A percentile compares a stretch with the other conserved stretches of the same genome.
phyloP scores from a whole-genome alignment of 2,797 vertebrate species.

The Oreochromis grahami region DNA sequence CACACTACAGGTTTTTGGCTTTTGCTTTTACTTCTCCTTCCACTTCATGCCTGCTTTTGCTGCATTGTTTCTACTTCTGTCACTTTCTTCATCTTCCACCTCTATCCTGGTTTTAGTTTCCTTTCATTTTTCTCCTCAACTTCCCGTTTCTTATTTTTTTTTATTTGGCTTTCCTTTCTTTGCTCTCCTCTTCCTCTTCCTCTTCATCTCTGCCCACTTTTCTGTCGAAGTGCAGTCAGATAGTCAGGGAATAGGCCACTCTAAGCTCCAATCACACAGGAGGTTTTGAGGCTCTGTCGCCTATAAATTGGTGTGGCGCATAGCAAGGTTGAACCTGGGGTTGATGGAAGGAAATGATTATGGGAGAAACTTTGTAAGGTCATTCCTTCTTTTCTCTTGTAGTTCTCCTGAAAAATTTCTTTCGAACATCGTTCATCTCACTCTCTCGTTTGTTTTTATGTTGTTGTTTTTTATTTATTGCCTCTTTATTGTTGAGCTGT shows the following conservation, averaged over 20 bases:
- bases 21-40: neutral
- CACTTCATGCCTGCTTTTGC: neutral
- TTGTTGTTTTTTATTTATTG: neutral
- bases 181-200: neutral
- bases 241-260: conserved; percentile 29
- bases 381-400: neutral
- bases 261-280: conserved; percentile 29
- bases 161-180: neutral
- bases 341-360: conserved; percentile 31
- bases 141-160: neutral
- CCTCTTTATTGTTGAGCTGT: neutral
- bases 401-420: neutral
- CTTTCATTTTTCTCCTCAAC: neutral
- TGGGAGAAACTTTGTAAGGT: neutral
- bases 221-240: conserved; percentile 27
- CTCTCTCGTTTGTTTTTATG: neutral
- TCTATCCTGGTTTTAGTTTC: neutral
- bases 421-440: neutral
- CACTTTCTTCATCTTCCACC: neutral
- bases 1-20: neutral
- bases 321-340: neutral
- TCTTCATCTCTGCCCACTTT: conserved; percentile 5
- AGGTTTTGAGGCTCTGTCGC: neutral
- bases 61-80: neutral
- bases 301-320: conserved; percentile 21